Conservation (phyloP, 2,888 invertebrate genomes). For the Girardia tigrina region DNA sequence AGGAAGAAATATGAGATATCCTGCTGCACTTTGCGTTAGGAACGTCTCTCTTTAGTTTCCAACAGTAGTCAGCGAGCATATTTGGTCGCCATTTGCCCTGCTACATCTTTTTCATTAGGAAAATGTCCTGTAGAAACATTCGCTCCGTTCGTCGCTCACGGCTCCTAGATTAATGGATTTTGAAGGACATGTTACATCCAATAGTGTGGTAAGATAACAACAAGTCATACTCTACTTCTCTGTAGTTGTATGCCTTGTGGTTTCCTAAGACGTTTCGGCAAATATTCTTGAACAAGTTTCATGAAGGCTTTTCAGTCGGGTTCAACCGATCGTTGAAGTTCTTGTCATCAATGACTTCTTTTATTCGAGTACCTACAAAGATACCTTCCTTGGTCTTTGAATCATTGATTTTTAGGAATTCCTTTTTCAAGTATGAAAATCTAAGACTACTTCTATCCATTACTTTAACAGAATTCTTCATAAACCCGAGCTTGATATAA, state of each 20-base stretch:
- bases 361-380: conserved; percentile 4
- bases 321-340: not conserved
- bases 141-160: not conserved
- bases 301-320: not conserved
- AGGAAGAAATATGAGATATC: no score
- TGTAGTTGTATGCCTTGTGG: not conserved
- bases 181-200: conserved; percentile 16
- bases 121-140: conserved; percentile 9
- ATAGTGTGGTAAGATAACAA: conserved; percentile 6
- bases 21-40: no score
- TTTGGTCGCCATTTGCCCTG: conserved; percentile 17
- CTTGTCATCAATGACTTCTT: not conserved
- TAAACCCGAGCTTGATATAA: conserved; percentile 21
- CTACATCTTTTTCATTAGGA: not conserved
- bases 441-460: conserved; percentile 21
- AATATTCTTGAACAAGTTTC: not conserved
- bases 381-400: conserved; percentile 7
- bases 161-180: conserved; percentile 17
- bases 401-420: no score
- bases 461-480: conserved; percentile 14
- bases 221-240: not conserved
- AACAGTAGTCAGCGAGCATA: no score
- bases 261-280: not conserved
- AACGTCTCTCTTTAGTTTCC: no score
- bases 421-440: not conserved